Conservation (phyloP, 37 sponge, comb jelly and placozoan species). For the Bolinopsis microptera region DNA sequence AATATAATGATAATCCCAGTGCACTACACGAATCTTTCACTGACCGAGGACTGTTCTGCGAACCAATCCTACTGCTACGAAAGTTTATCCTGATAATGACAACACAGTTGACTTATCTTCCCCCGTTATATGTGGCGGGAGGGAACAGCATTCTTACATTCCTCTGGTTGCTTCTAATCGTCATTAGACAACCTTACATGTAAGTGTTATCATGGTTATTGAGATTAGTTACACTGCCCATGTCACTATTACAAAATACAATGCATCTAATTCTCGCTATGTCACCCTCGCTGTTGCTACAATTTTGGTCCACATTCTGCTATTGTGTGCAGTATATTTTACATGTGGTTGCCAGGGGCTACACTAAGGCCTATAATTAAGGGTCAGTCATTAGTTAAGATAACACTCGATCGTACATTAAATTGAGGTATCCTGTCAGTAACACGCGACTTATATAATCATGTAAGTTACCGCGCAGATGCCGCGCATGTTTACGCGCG, state of each 20-base stretch:
- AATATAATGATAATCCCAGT: not conserved
- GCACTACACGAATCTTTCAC: conserved; percentile 36
- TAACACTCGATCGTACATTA: not conserved
- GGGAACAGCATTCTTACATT: not conserved
- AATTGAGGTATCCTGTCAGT: not conserved
- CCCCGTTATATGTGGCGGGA: not conserved
- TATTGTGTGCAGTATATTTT: too few relatives aligned
- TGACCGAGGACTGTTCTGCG: conserved; percentile 24
- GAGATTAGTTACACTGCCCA: too few relatives aligned
- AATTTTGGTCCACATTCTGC: too few relatives aligned
- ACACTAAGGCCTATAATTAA: too few relatives aligned
- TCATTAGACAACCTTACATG: conserved; percentile 65
- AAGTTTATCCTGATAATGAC: conserved; percentile 59
- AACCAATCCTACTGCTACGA: conserved; percentile 27
- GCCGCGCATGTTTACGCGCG: not conserved
- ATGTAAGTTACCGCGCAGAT: not conserved
- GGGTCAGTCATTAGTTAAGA: not conserved
- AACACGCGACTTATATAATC: too few relatives aligned
- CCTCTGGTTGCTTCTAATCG: not conserved
- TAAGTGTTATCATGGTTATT: too few relatives aligned
- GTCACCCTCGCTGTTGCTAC: too few relatives aligned
- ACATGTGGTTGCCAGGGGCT: not conserved
- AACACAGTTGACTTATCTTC: conserved; percentile 29
- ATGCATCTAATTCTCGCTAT: too few relatives aligned
- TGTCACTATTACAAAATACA: too few relatives aligned